phyloP scores from a whole-genome alignment of 2,797 vertebrate species.

The Protosalanx chinensis region DNA sequence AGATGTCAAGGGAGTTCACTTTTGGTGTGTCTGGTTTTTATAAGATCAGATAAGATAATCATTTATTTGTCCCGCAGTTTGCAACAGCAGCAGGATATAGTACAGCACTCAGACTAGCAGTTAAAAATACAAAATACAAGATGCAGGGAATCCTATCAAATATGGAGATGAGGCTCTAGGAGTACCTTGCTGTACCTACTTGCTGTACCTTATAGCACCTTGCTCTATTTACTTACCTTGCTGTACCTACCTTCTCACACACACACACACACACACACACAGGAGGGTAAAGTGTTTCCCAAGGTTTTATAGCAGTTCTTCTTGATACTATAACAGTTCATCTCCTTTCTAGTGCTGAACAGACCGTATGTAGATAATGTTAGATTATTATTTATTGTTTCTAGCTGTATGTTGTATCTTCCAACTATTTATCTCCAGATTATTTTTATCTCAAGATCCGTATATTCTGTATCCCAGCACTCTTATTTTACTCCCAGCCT shows the following conservation, averaged over 20 bases:
- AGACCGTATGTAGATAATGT: not conserved
- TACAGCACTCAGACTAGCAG: no score
- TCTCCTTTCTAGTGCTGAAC: not conserved
- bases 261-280: not conserved
- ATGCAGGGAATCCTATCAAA: no score
- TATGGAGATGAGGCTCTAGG: no score
- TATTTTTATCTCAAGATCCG: no score
- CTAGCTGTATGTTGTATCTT: not conserved
- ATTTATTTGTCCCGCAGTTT: no score
- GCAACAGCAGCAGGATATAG: no score
- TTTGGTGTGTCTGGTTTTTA: not conserved
- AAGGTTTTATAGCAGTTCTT: not conserved
- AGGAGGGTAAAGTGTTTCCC: not conserved
- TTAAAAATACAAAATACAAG: no score
- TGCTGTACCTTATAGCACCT: no score
- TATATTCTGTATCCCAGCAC: no score
- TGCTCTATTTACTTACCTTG: not conserved
- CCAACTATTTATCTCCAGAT: no score
- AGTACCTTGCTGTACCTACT: no score
- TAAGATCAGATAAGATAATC: not conserved
- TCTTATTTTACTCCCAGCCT: no score
- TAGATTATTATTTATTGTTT: not conserved
- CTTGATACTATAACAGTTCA: not conserved
- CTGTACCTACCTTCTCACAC: not conserved
- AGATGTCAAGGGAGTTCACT: not conserved